phyloP scores from a whole-genome alignment of 2,888 invertebrate genomes.

The Drosophila flavopinicola region DNA sequence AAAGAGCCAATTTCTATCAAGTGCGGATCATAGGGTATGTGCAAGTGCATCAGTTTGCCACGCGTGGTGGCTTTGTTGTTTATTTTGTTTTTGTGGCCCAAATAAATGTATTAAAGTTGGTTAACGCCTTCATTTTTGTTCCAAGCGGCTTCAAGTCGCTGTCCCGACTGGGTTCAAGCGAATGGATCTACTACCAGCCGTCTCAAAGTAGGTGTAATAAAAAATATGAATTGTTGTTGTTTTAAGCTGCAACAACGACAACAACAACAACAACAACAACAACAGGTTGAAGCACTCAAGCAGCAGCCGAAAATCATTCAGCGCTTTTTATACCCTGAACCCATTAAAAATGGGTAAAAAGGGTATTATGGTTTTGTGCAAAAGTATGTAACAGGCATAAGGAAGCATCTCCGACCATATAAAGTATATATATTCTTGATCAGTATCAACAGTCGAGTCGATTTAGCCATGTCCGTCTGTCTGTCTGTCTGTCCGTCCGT shows the following conservation, averaged over 20 bases:
- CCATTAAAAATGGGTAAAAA: too few relatives aligned
- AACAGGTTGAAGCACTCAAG: constrained; percentile 35
- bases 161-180: constrained; percentile 7
- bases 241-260: constrained; percentile 53
- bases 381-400: too few relatives aligned
- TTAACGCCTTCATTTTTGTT: constrained; percentile 75
- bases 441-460: too few relatives aligned
- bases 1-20: too few relatives aligned
- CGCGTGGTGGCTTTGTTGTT: constrained; percentile 2
- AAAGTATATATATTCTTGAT: too few relatives aligned
- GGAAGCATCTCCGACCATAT: too few relatives aligned
- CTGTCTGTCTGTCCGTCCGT: too few relatives aligned
- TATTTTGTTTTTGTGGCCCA: constrained; percentile 68
- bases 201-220: constrained; percentile 74
- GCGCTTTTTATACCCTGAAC: constrained; percentile 58
- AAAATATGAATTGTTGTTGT: constrained; percentile 79
- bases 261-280: constrained; percentile 23
- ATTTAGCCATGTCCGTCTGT: too few relatives aligned
- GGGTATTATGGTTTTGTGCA: too few relatives aligned
- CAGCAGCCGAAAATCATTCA: constrained; percentile 68
- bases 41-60: not conserved
- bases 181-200: constrained; percentile 19
- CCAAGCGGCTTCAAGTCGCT: constrained; percentile 7
- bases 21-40: constrained; percentile 9
- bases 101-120: constrained; percentile 82